A percentile compares a stretch with the other conserved stretches of the same genome.
Conservation (phyloP, 2,888 invertebrate species). For the Lasioglossum zephyrum region DNA sequence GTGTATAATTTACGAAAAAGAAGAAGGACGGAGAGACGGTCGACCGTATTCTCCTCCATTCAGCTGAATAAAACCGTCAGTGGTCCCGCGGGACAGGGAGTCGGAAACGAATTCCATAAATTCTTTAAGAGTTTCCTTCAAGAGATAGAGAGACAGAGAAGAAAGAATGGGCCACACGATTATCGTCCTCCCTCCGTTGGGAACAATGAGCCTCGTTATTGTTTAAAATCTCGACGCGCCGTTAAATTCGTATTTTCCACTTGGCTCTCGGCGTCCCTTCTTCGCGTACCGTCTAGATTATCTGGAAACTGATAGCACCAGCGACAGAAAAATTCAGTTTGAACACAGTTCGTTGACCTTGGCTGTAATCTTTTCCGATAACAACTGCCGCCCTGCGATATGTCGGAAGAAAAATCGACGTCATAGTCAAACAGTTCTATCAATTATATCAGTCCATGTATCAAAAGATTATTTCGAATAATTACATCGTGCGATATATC, state of each 20-base stretch:
- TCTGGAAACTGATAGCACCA: background rate
- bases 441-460: background rate
- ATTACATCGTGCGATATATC: no score
- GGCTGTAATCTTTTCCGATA: background rate
- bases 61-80: conserved; percentile 55
- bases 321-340: background rate
- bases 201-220: conserved; percentile 54
- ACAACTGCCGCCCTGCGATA: background rate
- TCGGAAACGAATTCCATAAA: conserved; percentile 63
- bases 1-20: conserved; percentile 68
- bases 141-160: background rate
- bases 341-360: background rate
- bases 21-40: conserved; percentile 37
- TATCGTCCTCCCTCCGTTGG: conserved; percentile 32
- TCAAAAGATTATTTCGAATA: no score
- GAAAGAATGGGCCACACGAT: conserved; percentile 50
- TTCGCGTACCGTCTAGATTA: background rate
- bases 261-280: background rate
- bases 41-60: conserved; percentile 42
- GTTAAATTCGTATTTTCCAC: conserved; percentile 10
- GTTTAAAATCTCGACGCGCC: conserved; percentile 48
- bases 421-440: background rate
- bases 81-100: conserved; percentile 44
- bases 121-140: conserved; percentile 49
- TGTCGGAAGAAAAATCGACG: background rate